These are phyloP conservation scores for Trichomycterus rosablanca DNA, from an alignment of 2,113 vertebrate species.

Conservation along the genomic window DNA sequence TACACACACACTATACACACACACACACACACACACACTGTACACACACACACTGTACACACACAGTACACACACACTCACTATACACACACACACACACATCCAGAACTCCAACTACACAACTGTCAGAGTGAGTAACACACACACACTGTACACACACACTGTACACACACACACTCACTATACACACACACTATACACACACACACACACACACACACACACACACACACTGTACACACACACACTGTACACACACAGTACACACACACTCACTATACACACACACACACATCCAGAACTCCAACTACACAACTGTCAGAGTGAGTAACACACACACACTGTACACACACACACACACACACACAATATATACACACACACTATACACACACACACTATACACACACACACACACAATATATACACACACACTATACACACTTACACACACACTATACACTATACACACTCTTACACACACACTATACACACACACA, in stretches of 20 bases:
- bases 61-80: no score
- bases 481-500: background rate
- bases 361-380: constrained; percentile 46
- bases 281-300: constrained; percentile 1
- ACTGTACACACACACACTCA: constrained; percentile 6
- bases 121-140: constrained; percentile 1
- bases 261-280: background rate
- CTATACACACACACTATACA: background rate
- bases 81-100: no score
- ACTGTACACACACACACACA: background rate
- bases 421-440: background rate
- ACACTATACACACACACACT: background rate
- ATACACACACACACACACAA: constrained; percentile 7
- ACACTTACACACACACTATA: constrained; percentile 7
- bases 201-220: constrained; percentile 3
- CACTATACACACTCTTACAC: constrained; percentile 39
- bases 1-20: no score
- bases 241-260: constrained; percentile 7
- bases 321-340: no score
- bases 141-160: background rate
- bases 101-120: no score
- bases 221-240: background rate
- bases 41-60: no score
- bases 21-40: no score
- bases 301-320: no score